Evolutionary conservation across 2,888 invertebrate genomes (phyloP).

Genomic region (Mimachlamys varia): DNA sequence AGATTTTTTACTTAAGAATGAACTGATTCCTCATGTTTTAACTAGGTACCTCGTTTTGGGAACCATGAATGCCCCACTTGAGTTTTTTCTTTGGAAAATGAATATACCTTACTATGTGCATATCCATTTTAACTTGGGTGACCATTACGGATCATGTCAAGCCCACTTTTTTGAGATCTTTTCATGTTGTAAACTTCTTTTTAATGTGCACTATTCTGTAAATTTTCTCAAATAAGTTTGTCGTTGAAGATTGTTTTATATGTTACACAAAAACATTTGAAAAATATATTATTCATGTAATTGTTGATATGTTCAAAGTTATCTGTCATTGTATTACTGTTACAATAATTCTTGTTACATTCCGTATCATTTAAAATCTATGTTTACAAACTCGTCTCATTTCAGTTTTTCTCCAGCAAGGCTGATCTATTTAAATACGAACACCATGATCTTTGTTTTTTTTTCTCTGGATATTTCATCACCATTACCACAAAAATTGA

Average conservation of each 20-base stretch:
- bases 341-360: not conserved
- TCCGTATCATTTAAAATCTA: too few species aligned
- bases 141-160: too few species aligned
- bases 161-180: too few species aligned
- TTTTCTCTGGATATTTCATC: not conserved
- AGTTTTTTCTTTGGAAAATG: too few species aligned
- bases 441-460: not conserved
- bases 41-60: too few species aligned
- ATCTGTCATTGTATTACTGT: not conserved
- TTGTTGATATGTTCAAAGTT: not conserved
- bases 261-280: not conserved
- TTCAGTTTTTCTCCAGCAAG: not conserved
- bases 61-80: too few species aligned
- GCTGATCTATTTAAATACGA: not conserved
- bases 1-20: too few species aligned
- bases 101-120: too few species aligned
- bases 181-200: not conserved
- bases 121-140: too few species aligned
- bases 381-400: not conserved
- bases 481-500: not conserved
- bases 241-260: not conserved
- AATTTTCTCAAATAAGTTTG: too few species aligned
- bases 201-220: not conserved
- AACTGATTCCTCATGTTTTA: too few species aligned
- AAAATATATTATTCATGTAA: too few species aligned